Conservation (phyloP, 2,113 vertebrate genomes). For the Microtus richardsoni region DNA sequence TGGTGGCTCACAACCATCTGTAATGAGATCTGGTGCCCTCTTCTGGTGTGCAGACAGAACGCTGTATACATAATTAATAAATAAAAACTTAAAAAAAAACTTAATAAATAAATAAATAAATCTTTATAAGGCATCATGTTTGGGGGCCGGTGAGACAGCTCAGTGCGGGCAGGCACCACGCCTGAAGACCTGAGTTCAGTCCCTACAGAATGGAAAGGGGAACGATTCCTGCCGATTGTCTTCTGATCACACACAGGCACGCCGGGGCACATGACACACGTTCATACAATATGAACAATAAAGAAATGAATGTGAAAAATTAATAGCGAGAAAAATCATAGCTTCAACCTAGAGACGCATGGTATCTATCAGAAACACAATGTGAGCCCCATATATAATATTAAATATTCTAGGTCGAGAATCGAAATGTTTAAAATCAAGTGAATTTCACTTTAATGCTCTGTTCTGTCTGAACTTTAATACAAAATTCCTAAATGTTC, state of each 20-base stretch:
- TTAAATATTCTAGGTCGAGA: not conserved
- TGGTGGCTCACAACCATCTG: too few species aligned
- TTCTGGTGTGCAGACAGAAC: too few species aligned
- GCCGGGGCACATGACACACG: not conserved
- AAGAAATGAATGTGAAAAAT: not conserved
- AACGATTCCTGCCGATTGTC: not conserved
- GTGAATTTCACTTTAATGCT: not conserved
- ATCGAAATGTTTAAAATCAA: not conserved
- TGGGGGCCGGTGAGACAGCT: not conserved
- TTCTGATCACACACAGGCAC: not conserved
- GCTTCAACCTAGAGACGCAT: not conserved
- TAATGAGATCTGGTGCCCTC: too few species aligned
- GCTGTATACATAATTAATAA: too few species aligned
- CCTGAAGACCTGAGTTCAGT: not conserved
- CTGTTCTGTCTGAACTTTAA: not conserved
- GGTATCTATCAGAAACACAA: not conserved
- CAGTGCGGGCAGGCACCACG: not conserved
- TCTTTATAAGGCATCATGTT: too few species aligned
- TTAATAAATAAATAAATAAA: too few species aligned
- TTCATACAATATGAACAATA: not conserved
- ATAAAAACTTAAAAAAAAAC: too few species aligned
- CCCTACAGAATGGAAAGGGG: not conserved
- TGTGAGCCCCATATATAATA: accelerated
- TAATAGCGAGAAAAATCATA: not conserved
- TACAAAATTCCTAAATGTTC: not conserved